Percentiles rank a stretch among this genome's conserved stretches.
Evolutionary conservation across 2,888 invertebrate genomes (phyloP).

Genomic region (Linnaemya tessellans): DNA sequence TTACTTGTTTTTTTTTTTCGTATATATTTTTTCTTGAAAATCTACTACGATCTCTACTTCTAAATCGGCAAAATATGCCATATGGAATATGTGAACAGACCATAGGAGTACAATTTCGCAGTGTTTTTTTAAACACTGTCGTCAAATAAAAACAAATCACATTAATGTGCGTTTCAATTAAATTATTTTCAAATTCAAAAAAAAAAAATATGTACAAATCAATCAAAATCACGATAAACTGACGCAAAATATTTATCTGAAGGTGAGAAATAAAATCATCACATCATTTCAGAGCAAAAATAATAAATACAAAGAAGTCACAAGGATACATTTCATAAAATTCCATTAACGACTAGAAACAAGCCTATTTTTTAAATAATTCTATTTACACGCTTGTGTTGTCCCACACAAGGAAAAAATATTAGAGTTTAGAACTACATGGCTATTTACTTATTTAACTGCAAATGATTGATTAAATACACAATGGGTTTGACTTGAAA

Average conservation of each 20-base stretch:
- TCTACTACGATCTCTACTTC: too few species aligned
- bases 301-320: neutral
- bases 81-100: too few species aligned
- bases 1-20: too few species aligned
- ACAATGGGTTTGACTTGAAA: neutral
- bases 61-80: too few species aligned
- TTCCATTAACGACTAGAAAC: neutral
- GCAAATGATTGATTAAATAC: conserved; percentile 13
- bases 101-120: too few species aligned
- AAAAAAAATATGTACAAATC: neutral
- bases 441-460: neutral
- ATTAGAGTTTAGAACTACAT: neutral
- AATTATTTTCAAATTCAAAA: neutral
- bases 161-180: neutral
- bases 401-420: neutral
- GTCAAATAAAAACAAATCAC: neutral
- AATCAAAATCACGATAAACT: conserved; percentile 15
- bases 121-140: too few species aligned
- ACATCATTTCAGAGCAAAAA: neutral
- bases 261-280: conserved; percentile 1
- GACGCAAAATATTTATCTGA: neutral
- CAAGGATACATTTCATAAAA: neutral
- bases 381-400: neutral
- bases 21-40: too few species aligned
- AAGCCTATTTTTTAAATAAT: neutral